These are phyloP conservation scores for Fukomys damarensis DNA, from an alignment of 2,113 vertebrate species.

Conservation along the genomic window DNA sequence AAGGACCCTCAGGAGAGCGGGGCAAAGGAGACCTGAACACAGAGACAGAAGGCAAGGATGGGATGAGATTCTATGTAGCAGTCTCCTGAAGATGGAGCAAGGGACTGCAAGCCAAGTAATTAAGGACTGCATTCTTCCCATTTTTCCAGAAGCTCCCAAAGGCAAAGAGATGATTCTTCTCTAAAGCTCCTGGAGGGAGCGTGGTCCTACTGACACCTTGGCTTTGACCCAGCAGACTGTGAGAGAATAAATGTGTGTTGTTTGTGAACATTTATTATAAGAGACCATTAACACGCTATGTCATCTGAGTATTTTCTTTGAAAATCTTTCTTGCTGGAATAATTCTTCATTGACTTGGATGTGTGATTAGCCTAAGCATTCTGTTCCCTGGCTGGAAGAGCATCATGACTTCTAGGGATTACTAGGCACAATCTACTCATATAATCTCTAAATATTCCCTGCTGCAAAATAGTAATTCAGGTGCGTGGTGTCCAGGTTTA, in stretches of 20 bases:
- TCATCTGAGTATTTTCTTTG: not conserved
- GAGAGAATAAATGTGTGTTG: not conserved
- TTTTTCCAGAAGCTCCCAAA: not conserved
- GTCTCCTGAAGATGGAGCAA: not conserved
- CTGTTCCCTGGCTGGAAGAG: not conserved
- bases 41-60: not conserved
- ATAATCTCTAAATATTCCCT: not conserved
- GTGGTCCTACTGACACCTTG: not conserved
- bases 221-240: not conserved
- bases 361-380: not conserved
- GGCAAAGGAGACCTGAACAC: not conserved
- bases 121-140: not conserved
- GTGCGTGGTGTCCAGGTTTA: not conserved
- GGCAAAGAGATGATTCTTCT: not conserved
- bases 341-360: not conserved
- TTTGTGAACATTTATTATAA: not conserved
- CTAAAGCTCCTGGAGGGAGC: not conserved
- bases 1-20: not conserved
- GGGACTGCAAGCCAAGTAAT: not conserved
- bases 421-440: not conserved
- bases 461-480: not conserved
- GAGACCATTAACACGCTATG: not conserved
- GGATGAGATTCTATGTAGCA: not conserved
- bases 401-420: not conserved
- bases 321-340: not conserved